phyloP scores from a whole-genome alignment of 2,888 invertebrate genomes.

The Keiferia lycopersicella region DNA sequence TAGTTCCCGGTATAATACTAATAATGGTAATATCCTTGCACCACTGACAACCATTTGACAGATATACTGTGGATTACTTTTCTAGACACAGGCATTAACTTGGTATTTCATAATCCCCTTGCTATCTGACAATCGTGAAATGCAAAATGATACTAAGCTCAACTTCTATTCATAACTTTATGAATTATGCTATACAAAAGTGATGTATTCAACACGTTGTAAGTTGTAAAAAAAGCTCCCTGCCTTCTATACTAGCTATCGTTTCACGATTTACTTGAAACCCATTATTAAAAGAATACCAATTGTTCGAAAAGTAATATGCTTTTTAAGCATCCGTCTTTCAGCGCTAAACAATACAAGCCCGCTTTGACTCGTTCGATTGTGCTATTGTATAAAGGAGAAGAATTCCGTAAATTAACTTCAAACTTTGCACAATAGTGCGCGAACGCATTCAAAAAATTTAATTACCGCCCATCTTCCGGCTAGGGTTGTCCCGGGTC shows the following conservation, averaged over 20 bases:
- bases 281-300: no score
- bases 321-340: neutral
- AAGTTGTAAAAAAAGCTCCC: no score
- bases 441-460: conserved; percentile 39
- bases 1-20: neutral
- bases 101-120: neutral
- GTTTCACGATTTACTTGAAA: no score
- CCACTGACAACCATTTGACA: conserved; percentile 4
- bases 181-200: no score
- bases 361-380: conserved; percentile 13
- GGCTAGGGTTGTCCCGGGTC: no score
- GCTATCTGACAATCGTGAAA: neutral
- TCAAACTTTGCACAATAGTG: conserved; percentile 35
- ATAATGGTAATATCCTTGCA: neutral
- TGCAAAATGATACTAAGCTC: neutral
- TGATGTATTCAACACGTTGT: no score
- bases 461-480: conserved; percentile 36
- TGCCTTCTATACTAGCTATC: no score
- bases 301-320: no score
- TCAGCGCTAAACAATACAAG: conserved; percentile 6
- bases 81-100: neutral
- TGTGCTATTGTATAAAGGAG: neutral
- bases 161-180: no score
- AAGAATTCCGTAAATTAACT: conserved; percentile 32
- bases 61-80: neutral